Percentiles rank a stretch among this genome's conserved stretches.
Evolutionary conservation across 2,888 invertebrate species (phyloP).

Genomic region (Alentia gelatinosa): DNA sequence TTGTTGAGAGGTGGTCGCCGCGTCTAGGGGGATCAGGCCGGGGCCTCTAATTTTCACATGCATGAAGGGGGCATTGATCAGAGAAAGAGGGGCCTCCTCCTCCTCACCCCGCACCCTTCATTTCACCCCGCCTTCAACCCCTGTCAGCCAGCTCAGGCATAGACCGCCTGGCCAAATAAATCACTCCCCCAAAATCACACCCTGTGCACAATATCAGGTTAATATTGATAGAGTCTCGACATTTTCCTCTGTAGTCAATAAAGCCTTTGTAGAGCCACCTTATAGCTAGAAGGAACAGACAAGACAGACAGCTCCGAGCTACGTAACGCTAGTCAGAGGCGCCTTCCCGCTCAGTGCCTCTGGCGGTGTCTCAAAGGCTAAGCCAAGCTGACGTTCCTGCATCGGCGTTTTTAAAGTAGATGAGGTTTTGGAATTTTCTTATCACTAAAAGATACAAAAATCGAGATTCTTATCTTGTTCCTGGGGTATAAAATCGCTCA

Average conservation of each 20-base stretch:
- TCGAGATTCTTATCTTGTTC: not conserved
- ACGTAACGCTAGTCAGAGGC: not conserved
- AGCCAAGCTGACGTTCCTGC: not conserved
- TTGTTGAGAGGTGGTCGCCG: not conserved
- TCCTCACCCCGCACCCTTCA: not conserved
- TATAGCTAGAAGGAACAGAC: not conserved
- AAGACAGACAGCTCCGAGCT: not conserved
- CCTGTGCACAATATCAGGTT: not conserved
- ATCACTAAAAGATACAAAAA: not conserved
- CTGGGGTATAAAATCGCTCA: not conserved
- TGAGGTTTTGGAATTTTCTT: not conserved
- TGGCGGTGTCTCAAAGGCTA: not conserved
- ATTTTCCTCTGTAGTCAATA: not conserved
- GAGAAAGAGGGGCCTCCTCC: not conserved
- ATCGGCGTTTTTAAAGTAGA: not conserved
- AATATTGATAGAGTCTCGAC: not conserved
- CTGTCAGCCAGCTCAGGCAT: not conserved
- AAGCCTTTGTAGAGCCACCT: not conserved
- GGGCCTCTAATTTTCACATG: not conserved
- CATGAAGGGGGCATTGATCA: not conserved
- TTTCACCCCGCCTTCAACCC: no score
- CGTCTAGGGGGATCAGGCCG: not conserved
- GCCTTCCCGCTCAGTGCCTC: not conserved
- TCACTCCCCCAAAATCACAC: not conserved
- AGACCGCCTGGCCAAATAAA: not conserved